Conservation (phyloP, 1,140 invertebrate species). For the Eumaeus atala region DNA sequence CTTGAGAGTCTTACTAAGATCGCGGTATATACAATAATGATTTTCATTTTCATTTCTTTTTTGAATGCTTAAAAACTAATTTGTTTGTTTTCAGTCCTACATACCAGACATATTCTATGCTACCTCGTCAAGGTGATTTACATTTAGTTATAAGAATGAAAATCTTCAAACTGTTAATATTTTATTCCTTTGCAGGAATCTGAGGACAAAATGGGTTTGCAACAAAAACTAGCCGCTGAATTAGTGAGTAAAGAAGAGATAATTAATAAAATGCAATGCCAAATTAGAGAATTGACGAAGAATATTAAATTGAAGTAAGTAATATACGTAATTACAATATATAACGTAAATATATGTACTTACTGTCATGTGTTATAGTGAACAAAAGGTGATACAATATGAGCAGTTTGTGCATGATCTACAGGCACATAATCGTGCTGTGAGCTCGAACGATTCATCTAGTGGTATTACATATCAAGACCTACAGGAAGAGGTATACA, state of each 20-base stretch:
- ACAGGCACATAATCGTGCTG: constrained; percentile 41
- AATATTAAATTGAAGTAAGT: constrained; percentile 59
- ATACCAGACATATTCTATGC: constrained; percentile 43
- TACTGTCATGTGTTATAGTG: constrained; percentile 38
- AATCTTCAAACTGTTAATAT: constrained; percentile 12
- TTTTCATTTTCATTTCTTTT: constrained; percentile 9
- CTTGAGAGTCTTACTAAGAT: constrained; percentile 61
- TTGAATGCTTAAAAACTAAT: too few species aligned
- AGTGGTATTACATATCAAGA: constrained; percentile 48
- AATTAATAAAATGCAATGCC: constrained; percentile 56
- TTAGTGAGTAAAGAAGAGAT: constrained; percentile 61
- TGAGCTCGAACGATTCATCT: constrained; percentile 41
- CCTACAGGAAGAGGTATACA: constrained; percentile 54
- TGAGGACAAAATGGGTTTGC: constrained; percentile 57
- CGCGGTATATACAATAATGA: constrained; percentile 38
- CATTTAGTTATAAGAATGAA: constrained; percentile 27
- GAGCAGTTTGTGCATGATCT: constrained; percentile 55
- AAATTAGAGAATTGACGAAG: constrained; percentile 58
- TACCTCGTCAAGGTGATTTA: too few species aligned
- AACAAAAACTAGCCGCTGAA: constrained; percentile 60
- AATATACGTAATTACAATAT: constrained; percentile 8
- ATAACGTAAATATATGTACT: neutral
- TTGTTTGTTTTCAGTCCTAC: constrained; percentile 43
- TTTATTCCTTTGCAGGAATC: constrained; percentile 50
- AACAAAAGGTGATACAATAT: constrained; percentile 63